Conservation (phyloP, 2,888 invertebrate species). For the Acanthococcus lagerstroemiae region DNA sequence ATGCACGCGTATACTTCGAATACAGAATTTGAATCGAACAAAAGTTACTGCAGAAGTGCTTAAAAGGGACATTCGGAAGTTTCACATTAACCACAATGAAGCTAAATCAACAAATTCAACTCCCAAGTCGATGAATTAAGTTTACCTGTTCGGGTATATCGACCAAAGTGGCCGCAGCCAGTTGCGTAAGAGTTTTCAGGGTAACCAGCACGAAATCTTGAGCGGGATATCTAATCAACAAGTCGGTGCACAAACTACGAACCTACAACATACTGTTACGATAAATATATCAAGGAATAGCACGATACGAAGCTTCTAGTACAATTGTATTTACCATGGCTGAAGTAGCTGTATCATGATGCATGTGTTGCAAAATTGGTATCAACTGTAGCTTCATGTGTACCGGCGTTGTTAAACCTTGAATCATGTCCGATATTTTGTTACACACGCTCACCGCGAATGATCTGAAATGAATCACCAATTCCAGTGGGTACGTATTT, state of each 20-base stretch:
- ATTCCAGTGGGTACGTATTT: too few species aligned
- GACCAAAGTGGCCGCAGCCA: constrained; percentile 78
- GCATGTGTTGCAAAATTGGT: constrained; percentile 84
- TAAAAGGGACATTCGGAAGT: background rate
- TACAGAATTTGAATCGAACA: background rate
- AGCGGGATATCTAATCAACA: constrained; percentile 66
- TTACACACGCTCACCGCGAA: constrained; percentile 94
- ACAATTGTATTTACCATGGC: constrained; percentile 49
- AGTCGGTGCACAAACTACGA: constrained; percentile 59
- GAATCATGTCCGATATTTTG: constrained; percentile 90
- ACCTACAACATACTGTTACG: constrained; percentile 46
- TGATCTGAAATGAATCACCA: constrained; percentile 49
- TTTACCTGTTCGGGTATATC: constrained; percentile 85
- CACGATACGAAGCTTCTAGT: background rate
- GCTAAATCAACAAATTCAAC: background rate
- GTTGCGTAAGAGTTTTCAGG: constrained; percentile 72
- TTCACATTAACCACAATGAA: background rate
- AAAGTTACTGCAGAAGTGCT: background rate
- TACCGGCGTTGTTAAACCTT: constrained; percentile 81
- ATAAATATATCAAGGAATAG: background rate
- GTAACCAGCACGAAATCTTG: constrained; percentile 71
- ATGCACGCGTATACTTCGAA: too few species aligned
- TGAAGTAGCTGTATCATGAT: constrained; percentile 68
- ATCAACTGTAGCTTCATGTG: constrained; percentile 84
- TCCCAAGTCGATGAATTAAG: background rate